Percentiles rank a stretch among this genome's conserved stretches.
phyloP scores from a whole-genome alignment of 2,113 vertebrate genomes.

The Penelope pileata region DNA sequence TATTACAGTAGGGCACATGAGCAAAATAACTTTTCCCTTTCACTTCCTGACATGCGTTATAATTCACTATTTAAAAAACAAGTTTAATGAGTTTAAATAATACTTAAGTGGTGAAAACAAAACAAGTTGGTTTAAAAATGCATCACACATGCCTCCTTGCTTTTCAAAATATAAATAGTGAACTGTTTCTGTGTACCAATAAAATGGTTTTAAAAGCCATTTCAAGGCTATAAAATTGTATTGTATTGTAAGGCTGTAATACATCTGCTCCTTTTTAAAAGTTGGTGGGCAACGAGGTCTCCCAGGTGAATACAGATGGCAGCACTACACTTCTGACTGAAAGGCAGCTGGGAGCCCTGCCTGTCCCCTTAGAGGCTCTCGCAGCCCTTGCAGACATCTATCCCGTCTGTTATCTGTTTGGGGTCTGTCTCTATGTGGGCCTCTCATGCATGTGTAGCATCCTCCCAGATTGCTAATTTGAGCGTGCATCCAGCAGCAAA shows the following conservation, averaged over 20 bases:
- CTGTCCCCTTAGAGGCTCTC: not conserved
- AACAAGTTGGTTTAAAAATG: not conserved
- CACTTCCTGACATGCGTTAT: not conserved
- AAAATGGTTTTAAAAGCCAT: too few relatives aligned
- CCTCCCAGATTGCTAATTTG: not conserved
- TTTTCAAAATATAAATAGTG: not conserved
- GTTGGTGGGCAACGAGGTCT: not conserved
- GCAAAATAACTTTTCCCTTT: not conserved
- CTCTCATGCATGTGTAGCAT: rapidly evolving
- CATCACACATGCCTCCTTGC: not conserved
- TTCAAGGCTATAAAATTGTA: too few relatives aligned
- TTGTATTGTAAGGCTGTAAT: not conserved
- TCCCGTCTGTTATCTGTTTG: rapidly evolving
- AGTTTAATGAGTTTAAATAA: not conserved
- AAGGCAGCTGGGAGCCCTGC: not conserved
- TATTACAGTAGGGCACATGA: not conserved
- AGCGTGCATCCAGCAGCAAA: not conserved
- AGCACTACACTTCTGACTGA: not conserved
- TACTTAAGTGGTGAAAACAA: not conserved
- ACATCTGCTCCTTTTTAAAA: not conserved
- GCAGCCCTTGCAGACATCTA: not conserved
- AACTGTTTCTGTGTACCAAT: not conserved
- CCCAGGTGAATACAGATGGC: not conserved
- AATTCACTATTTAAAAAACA: not conserved
- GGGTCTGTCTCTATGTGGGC: not conserved